Percentiles rank a stretch among this genome's conserved stretches.
phyloP scores from a whole-genome alignment of 2,113 vertebrate species.

The Bombycilla garrulus region DNA sequence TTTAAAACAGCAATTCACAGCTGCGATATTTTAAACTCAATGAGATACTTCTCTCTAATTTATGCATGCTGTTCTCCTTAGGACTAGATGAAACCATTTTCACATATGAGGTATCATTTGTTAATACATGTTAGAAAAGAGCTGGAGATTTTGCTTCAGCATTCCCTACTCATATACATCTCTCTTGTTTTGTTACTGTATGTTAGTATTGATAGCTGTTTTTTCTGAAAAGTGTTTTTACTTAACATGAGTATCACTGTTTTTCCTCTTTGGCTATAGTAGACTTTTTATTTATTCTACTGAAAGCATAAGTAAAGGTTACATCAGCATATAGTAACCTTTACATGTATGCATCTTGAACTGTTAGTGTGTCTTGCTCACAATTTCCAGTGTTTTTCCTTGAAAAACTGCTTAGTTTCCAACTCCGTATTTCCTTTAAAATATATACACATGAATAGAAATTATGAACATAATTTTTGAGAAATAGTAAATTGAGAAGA shows the following conservation, averaged over 20 bases:
- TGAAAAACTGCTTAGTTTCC: not conserved
- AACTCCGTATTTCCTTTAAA: not conserved
- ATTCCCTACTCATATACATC: not conserved
- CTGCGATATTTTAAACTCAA: not conserved
- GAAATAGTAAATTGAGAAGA: not conserved
- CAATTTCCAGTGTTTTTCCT: not conserved
- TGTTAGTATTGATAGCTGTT: not conserved
- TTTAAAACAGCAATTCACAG: not conserved
- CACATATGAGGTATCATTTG: not conserved
- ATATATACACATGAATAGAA: not conserved
- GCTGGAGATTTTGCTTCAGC: not conserved
- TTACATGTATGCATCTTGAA: not conserved
- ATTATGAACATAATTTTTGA: not conserved
- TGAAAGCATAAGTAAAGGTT: not conserved
- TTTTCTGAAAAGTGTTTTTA: not conserved
- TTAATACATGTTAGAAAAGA: not conserved
- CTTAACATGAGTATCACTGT: not conserved
- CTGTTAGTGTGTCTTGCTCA: not conserved
- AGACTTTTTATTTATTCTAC: not conserved
- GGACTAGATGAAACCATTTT: not conserved
- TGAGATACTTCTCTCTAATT: not conserved
- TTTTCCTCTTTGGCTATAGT: not conserved
- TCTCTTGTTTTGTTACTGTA: not conserved
- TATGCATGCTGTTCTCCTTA: not conserved
- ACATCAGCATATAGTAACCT: not conserved